Evolutionary conservation across 2,797 vertebrate species (phyloP).

Genomic region (Eutrigla gurnardus): DNA sequence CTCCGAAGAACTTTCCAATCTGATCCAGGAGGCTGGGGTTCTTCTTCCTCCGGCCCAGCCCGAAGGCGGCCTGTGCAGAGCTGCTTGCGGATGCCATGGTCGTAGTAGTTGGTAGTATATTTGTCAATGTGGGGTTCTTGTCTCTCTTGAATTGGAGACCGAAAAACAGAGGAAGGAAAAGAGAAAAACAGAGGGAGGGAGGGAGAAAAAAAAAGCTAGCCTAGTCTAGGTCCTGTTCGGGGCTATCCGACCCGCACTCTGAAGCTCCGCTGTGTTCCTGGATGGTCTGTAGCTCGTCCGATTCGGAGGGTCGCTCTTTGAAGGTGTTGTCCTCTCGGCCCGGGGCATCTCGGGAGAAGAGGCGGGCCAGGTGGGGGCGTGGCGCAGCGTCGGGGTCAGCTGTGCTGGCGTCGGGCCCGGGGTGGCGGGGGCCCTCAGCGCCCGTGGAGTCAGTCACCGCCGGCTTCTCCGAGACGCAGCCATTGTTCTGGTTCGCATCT

Average conservation of each 20-base stretch:
- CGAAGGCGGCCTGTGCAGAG: slow-evolving; percentile 89
- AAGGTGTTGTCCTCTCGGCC: slow-evolving; percentile 99
- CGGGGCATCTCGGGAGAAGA: slow-evolving; percentile 99
- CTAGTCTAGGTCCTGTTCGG: slow-evolving; percentile 92
- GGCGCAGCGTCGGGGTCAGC: slow-evolving; percentile 87
- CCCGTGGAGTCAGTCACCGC: slow-evolving; percentile 95
- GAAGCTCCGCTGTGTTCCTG: slow-evolving; percentile 92
- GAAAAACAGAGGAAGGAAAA: slow-evolving; percentile 54
- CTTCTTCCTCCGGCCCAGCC: slow-evolving; percentile 89
- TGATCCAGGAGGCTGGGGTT: slow-evolving; percentile 95
- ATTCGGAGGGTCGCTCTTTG: slow-evolving; percentile 99
- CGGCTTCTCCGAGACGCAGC: slow-evolving; percentile 89
- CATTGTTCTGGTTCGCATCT: slow-evolving; percentile 98
- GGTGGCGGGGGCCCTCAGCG: slow-evolving; percentile 86
- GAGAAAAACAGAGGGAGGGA: slow-evolving; percentile 53
- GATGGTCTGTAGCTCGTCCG: slow-evolving; percentile 99
- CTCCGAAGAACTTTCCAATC: slow-evolving; percentile 97
- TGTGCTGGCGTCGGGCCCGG: slow-evolving; percentile 89
- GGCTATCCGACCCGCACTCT: slow-evolving; percentile 88
- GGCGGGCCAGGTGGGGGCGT: slow-evolving; percentile 99
- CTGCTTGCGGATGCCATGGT: slow-evolving; percentile 94
- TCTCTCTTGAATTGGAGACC: slow-evolving; percentile 65
- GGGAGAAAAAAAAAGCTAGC: slow-evolving; percentile 69
- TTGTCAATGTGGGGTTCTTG: slow-evolving; percentile 47
- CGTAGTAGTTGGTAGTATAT: slow-evolving; percentile 69